Conservation (phyloP, 1,140 invertebrate species). For the Drosophila sturtevanti region DNA sequence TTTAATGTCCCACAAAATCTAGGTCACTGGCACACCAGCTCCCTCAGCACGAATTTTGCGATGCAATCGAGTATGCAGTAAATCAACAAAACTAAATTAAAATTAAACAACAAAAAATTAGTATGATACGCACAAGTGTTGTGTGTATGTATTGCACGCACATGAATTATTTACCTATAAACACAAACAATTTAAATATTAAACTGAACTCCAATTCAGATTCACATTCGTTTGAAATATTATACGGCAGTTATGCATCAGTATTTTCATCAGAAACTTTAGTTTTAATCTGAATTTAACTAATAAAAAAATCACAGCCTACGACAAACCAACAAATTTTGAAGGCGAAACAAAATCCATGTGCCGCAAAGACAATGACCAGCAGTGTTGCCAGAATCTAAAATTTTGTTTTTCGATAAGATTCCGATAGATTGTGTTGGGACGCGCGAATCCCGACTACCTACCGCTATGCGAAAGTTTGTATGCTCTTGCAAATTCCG, state of each 20-base stretch:
- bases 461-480: no score
- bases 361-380: slow-evolving; percentile 23
- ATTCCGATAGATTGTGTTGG: background rate
- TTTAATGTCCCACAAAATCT: slow-evolving; percentile 35
- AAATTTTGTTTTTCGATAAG: background rate
- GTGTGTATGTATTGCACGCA: background rate
- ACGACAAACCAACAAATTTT: slow-evolving; percentile 34
- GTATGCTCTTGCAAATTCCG: no score
- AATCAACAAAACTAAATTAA: slow-evolving; percentile 39
- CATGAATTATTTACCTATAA: slow-evolving; percentile 3
- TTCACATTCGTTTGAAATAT: background rate
- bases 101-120: background rate
- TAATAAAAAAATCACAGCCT: slow-evolving; percentile 48
- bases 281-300: slow-evolving; percentile 28
- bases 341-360: slow-evolving; percentile 25
- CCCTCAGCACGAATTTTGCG: slow-evolving; percentile 37
- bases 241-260: background rate
- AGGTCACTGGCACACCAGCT: slow-evolving; percentile 53
- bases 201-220: background rate
- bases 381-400: background rate
- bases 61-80: slow-evolving; percentile 14
- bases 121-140: background rate
- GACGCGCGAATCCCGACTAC: background rate
- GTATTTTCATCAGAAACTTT: background rate
- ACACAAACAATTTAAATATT: background rate